Base-by-base conservation (phyloP, 1,140 invertebrate genomes). In the Monomorium pharaonis region DNA sequence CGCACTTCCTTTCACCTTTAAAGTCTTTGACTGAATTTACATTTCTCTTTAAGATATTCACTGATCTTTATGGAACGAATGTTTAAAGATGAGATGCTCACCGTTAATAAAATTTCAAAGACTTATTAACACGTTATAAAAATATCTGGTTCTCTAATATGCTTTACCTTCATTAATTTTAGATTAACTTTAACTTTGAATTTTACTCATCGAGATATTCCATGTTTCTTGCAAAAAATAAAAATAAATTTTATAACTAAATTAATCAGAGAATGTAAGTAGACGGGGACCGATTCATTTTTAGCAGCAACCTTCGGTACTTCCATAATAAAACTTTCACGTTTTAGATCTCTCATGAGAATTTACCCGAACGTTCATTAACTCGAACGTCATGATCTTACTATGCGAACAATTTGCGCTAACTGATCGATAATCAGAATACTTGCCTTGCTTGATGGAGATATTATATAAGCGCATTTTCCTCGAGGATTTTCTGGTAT, bases 401-500 rank as follows among this genome's bases (percentile, higher is more conserved):
- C 10, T 9, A 16, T 65, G 18, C 14, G 4, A 27, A 3, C 21
- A n/a, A 37, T 63, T 60, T 56, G 14, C 18, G 16, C 16, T 16
- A 24, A 67, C n/a, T 47, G 21, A 67, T 67, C 63, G 6, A 67
- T 67, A 30, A 63, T 63, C 83, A 44, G 6, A 70, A 88, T 89
- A 76, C 58, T 89, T 30, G 69, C 42, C 56, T 42, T 51, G 27
- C 24, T 85, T 72, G 12, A n/a, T 24, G 24, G 78, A n/a, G 60
- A 33, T 58, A 67, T 58, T 60, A 85, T 78, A 80, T 74, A 54
- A 51, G 21, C 86, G 16, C 21, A 37, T 51, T 51, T 86, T 49
- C 18, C n/a, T n/a, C 10, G 4, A 1, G 21, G 4, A 70, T 44
- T 84, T 76, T 58, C 76, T 75, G 85, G 85, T 87, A 91, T 88